Percentiles rank a stretch among this genome's conserved stretches.
Evolutionary conservation across 2,888 invertebrate genomes (phyloP).

Genomic region (Pterobdella sp.): DNA sequence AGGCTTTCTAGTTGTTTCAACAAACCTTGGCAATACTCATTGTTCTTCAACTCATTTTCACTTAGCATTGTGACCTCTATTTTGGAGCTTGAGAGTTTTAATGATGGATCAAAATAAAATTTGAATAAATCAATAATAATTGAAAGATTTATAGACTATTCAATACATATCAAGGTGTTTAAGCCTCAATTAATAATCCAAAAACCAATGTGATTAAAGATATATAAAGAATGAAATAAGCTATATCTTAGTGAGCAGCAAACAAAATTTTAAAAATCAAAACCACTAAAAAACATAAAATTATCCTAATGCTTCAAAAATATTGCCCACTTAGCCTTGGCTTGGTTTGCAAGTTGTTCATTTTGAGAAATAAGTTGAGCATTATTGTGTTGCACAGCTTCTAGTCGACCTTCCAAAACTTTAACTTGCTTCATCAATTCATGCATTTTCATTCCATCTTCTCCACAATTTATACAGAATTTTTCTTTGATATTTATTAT

Average conservation of each 20-base stretch:
- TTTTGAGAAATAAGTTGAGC: constrained; percentile 27
- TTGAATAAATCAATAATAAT: not conserved
- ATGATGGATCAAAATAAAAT: too few relatives aligned
- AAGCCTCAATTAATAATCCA: too few relatives aligned
- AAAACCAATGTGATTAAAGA: too few relatives aligned
- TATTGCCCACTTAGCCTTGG: not conserved
- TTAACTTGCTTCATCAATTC: not conserved
- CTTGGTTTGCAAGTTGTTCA: not conserved
- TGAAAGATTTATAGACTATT: too few relatives aligned
- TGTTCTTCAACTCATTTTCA: not conserved
- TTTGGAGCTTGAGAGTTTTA: not conserved
- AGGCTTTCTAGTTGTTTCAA: constrained; percentile 44
- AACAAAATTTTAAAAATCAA: not conserved
- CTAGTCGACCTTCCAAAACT: not conserved
- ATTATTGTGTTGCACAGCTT: constrained; percentile 37
- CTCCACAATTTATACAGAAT: not conserved
- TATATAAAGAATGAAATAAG: not conserved
- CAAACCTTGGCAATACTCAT: constrained; percentile 37
- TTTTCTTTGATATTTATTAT: not conserved
- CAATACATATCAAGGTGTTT: too few relatives aligned
- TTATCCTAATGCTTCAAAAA: too few relatives aligned
- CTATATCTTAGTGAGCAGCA: not conserved
- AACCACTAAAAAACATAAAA: too few relatives aligned
- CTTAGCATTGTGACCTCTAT: not conserved
- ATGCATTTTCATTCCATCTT: not conserved